Evolutionary conservation across 2,888 invertebrate genomes (phyloP).

Genomic region (Drosophila sordidula): DNA sequence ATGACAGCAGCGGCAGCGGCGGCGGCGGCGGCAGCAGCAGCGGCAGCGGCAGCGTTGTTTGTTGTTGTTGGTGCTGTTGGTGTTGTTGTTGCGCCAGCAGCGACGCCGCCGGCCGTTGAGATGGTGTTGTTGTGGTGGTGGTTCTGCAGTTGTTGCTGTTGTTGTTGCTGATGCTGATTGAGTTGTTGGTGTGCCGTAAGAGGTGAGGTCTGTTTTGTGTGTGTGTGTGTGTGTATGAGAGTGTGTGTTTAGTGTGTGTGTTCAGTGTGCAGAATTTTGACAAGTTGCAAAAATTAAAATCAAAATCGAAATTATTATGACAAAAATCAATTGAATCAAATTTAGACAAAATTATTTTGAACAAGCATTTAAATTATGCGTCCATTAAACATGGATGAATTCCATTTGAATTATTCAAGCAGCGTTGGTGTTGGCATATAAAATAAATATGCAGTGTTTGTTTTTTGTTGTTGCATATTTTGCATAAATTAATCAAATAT

Average conservation of each 20-base stretch:
- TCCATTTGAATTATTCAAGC: conserved; percentile 69
- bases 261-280: conserved; percentile 32
- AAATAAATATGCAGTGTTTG: conserved; percentile 41
- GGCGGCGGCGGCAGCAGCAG: conserved; percentile 85
- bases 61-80: conserved; percentile 71
- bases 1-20: conserved; percentile 87
- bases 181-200: conserved; percentile 84
- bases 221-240: conserved; percentile 29
- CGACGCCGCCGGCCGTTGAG: conserved; percentile 86
- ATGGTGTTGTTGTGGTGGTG: conserved; percentile 78
- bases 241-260: conserved; percentile 1
- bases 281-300: conserved; percentile 25
- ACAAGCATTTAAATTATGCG: conserved; percentile 68
- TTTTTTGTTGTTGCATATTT: conserved; percentile 29
- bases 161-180: conserved; percentile 65
- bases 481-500: conserved; percentile 34
- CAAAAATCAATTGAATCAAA: conserved; percentile 39
- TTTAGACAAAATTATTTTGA: conserved; percentile 46
- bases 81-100: conserved; percentile 70
- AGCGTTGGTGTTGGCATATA: conserved; percentile 61
- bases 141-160: conserved; percentile 63
- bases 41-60: conserved; percentile 71
- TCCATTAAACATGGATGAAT: conserved; percentile 61
- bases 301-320: conserved; percentile 22
- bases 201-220: conserved; percentile 80